Conservation (phyloP, 2,113 vertebrate species). For the Gymnarchus niloticus region DNA sequence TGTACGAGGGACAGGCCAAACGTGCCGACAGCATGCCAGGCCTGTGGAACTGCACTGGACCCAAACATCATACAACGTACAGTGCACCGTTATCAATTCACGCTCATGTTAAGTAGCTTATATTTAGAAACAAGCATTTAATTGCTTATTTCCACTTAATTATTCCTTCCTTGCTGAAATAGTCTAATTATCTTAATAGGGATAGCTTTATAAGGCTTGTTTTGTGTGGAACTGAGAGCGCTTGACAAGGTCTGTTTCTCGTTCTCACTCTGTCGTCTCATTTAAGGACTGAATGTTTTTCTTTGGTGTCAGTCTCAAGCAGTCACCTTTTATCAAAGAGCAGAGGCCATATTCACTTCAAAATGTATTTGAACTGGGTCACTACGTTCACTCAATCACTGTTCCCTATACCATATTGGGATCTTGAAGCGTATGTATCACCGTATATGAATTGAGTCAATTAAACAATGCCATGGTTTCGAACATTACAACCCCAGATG, state of each 20-base stretch:
- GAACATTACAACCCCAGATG: no score
- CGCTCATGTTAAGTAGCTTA: constrained; percentile 27
- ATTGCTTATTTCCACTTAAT: constrained; percentile 48
- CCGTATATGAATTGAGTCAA: no score
- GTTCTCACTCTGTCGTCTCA: background rate
- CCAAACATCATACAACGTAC: background rate
- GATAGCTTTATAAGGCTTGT: constrained; percentile 45
- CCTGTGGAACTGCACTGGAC: background rate
- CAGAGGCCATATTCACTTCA: background rate
- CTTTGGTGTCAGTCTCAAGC: background rate
- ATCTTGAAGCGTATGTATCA: no score
- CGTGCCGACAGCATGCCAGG: background rate
- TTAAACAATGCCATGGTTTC: no score
- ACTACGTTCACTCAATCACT: no score
- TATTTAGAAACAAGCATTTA: constrained; percentile 44
- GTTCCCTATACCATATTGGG: no score
- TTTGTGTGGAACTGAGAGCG: constrained; percentile 26
- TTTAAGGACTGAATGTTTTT: background rate
- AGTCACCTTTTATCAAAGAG: background rate
- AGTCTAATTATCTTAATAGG: constrained; percentile 47
- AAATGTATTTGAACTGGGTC: no score
- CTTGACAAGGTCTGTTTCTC: constrained; percentile 21
- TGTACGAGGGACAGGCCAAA: background rate
- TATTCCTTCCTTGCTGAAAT: constrained; percentile 43
- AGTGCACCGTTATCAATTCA: background rate